Evolutionary conservation across 2,113 vertebrate genomes (phyloP).

Genomic region (Lanius collurio): DNA sequence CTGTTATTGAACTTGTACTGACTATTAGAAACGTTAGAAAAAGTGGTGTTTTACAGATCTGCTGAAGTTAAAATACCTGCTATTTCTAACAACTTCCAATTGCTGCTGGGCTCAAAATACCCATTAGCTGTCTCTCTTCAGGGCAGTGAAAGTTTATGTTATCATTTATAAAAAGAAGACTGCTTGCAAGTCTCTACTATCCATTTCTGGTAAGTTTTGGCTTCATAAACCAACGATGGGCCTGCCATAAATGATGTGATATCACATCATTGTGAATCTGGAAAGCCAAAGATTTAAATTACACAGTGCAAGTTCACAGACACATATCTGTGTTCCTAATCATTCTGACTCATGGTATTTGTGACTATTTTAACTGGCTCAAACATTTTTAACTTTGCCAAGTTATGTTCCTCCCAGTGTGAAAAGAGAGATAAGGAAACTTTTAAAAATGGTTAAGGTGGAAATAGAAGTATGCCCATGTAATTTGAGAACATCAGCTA

Average conservation of each 20-base stretch:
- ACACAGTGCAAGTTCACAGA: not conserved
- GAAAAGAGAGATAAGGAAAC: not conserved
- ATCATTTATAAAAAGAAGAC: not conserved
- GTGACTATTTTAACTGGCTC: not conserved
- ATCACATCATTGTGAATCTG: not conserved
- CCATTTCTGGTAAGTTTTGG: slow-evolving; percentile 26
- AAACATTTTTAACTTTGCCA: not conserved
- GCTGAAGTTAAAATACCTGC: not conserved
- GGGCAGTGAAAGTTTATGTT: not conserved
- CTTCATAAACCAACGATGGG: slow-evolving; percentile 10
- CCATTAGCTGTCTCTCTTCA: not conserved
- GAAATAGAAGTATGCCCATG: not conserved
- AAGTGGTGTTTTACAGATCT: not conserved
- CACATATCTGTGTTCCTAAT: slow-evolving; percentile 29
- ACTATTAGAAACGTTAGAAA: not conserved
- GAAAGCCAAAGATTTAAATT: slow-evolving; percentile 25
- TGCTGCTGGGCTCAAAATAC: not conserved
- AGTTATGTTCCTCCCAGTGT: not conserved
- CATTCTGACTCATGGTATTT: slow-evolving; percentile 21
- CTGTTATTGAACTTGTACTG: not conserved
- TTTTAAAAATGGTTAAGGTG: not conserved
- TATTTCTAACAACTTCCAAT: not conserved
- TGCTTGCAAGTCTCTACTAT: not conserved
- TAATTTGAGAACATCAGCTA: not conserved
- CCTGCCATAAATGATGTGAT: not conserved